These are phyloP conservation scores for Columbina picui DNA, from an alignment of 2,113 vertebrate species.

Conservation along the genomic window DNA sequence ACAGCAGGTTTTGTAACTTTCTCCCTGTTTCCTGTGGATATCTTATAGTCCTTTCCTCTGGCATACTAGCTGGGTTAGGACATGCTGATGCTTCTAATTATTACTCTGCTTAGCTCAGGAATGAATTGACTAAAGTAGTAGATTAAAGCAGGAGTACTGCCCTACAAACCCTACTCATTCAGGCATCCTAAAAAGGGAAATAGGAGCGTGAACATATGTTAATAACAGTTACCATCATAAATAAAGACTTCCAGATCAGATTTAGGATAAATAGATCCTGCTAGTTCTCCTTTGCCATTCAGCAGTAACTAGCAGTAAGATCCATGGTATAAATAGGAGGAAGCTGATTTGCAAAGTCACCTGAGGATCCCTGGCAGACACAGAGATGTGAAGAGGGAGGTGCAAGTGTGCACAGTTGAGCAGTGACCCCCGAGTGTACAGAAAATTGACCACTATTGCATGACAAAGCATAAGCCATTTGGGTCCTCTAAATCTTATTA, in stretches of 20 bases:
- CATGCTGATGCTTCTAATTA: neutral
- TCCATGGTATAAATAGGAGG: neutral
- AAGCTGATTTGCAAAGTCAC: neutral
- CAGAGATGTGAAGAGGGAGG: neutral
- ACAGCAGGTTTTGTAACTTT: neutral
- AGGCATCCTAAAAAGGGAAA: neutral
- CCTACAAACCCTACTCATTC: neutral
- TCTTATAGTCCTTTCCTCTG: neutral
- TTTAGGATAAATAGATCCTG: neutral
- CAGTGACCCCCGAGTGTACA: neutral
- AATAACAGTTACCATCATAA: neutral
- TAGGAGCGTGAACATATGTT: rapidly evolving
- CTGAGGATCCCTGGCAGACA: neutral
- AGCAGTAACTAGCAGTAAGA: neutral
- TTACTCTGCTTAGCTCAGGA: neutral
- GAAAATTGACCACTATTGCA: neutral
- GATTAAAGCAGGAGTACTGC: neutral
- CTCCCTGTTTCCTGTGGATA: neutral
- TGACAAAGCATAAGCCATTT: neutral
- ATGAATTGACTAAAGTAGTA: neutral
- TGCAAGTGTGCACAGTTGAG: neutral
- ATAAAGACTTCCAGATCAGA: neutral
- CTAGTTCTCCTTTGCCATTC: neutral
- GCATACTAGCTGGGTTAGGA: neutral
- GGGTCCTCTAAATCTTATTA: neutral